Evolutionary conservation across 2,797 vertebrate species (phyloP).

Genomic region (Rhinichthys osculus): DNA sequence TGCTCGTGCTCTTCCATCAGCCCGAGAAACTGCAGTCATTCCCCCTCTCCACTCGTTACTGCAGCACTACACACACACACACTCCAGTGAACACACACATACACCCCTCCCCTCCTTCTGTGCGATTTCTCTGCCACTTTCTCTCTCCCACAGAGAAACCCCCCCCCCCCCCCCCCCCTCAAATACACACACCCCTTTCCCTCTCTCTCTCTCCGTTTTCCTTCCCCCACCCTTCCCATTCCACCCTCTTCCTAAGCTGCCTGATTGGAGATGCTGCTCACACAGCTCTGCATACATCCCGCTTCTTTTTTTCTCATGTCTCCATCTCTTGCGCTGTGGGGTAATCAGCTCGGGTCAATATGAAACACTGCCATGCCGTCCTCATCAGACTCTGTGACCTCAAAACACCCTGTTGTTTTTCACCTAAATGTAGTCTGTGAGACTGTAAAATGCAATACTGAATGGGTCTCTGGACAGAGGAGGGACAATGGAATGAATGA

Average conservation of each 20-base stretch:
- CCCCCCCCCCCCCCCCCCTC: slow-evolving; percentile 54
- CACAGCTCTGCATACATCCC: slow-evolving; percentile 74
- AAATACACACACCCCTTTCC: slow-evolving; percentile 38
- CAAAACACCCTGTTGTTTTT: slow-evolving; percentile 18
- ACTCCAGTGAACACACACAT: slow-evolving; percentile 58
- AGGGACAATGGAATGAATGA: background rate
- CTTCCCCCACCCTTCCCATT: slow-evolving; percentile 49
- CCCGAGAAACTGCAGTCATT: slow-evolving; percentile 81
- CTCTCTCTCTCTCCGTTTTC: slow-evolving; percentile 39
- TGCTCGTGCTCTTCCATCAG: slow-evolving; percentile 75
- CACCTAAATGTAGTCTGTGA: slow-evolving; percentile 39
- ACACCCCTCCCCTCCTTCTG: slow-evolving; percentile 62
- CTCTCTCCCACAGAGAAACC: slow-evolving; percentile 64
- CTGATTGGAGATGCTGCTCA: slow-evolving; percentile 80
- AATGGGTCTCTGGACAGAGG: slow-evolving; percentile 8
- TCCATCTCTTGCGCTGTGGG: slow-evolving; percentile 38
- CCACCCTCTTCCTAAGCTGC: slow-evolving; percentile 60
- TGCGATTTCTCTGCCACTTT: slow-evolving; percentile 47
- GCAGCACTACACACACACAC: slow-evolving; percentile 71
- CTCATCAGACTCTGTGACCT: slow-evolving; percentile 22
- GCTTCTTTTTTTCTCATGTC: slow-evolving; percentile 18
- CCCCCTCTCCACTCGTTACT: slow-evolving; percentile 76
- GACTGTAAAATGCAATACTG: slow-evolving; percentile 30
- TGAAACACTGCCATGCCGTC: slow-evolving; percentile 50
- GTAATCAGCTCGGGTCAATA: slow-evolving; percentile 67